Base-by-base conservation (phyloP, 2,888 invertebrate species). In the Sphaerophoria rueppellii region DNA sequence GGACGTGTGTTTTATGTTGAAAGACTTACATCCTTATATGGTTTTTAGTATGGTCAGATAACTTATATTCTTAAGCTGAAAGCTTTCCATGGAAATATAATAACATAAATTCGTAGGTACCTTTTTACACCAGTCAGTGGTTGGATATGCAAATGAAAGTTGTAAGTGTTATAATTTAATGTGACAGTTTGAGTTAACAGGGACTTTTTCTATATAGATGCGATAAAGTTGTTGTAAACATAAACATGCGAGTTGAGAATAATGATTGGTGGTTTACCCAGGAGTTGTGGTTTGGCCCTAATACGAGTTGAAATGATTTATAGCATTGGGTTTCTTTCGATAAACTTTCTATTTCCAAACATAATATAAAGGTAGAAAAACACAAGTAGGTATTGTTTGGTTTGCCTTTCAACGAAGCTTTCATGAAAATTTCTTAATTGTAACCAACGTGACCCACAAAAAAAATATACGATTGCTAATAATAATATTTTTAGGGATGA, bases 151-250 rank as follows among this genome's bases (percentile, higher is more conserved):
- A 65, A 65, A 65, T 65, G 34, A 16, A 7, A 35, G 14, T 35
- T 65, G 65, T 50, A 50, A 65, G 50, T 50, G 50, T 50, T 14
- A 50, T 65, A 50, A 65, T 50, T 65, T 37, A 48, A 35, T 35
- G 35, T 65, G 48, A 34, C 65, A 65, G 50, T 50, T 50, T 48
- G 65, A 50, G 50, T 35, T 35, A 34, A 65, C 48, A 65, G 50
- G 50, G 63, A 48, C 63, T 46, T 14, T 43, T 40, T 24, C 24
- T 46, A 6, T 32, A 35, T 14, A 16, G 35, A 35, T 35, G 50
- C 35, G 11, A 16, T 24, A 65, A 50, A 50, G n/a, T 65, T 11
- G n/a, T 65, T 11, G 16, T 65, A 35, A 50, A 11, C 35, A 65
- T 34, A 2, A 24, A 24, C 24, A 24, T 24, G 24, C 24, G 65